Percentiles rank a stretch among this genome's conserved stretches.
These are phyloP conservation scores for Lasiurus borealis DNA, from an alignment of 2,113 vertebrate genomes.

Conservation along the genomic window DNA sequence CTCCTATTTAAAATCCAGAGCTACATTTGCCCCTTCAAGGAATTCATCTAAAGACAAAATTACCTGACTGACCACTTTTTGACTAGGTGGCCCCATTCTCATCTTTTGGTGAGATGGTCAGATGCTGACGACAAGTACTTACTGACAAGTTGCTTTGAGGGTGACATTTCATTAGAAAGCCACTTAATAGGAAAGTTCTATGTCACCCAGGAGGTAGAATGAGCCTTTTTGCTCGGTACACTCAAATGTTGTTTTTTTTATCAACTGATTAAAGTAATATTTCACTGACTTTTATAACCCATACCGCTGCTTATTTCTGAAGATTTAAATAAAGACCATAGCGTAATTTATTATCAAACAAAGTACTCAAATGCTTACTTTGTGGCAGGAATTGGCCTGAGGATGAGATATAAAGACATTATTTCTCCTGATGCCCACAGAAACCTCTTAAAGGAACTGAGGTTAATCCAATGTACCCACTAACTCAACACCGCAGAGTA, in stretches of 20 bases:
- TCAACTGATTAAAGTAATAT: conserved; percentile 8
- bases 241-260: neutral
- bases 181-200: conserved; percentile 1
- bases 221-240: neutral
- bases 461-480: neutral
- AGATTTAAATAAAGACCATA: neutral
- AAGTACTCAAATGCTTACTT: neutral
- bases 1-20: conserved; percentile 34
- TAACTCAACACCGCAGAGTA: neutral
- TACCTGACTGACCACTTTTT: neutral
- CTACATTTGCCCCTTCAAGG: neutral
- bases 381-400: neutral
- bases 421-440: neutral
- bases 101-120: neutral
- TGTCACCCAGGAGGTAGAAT: neutral
- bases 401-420: neutral
- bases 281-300: neutral
- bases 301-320: neutral
- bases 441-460: neutral
- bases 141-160: neutral
- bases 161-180: neutral
- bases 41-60: neutral
- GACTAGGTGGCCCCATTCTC: neutral
- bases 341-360: neutral
- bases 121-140: neutral